Evolutionary conservation across 2,888 invertebrate species (phyloP), one percentile per base, ranked within the genome.

Genomic region (Lomographa bimaculata): DNA sequence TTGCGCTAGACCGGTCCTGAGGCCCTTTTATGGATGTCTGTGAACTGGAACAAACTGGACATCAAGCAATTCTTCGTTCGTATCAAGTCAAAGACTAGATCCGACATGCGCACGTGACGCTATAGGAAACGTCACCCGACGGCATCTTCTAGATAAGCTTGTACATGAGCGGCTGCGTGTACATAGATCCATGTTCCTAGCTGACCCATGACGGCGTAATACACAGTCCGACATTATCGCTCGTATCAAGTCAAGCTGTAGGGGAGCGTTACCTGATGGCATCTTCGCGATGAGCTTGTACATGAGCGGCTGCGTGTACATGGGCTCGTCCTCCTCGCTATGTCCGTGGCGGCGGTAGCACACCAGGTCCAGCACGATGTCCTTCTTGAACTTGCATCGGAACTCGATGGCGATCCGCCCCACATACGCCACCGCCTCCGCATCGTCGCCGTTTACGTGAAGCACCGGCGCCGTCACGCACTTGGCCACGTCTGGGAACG

Each of bases 151-250:
- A n/a, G n/a, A n/a, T n/a, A n/a, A n/a, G n/a, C 74, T 95, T 95
- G 90, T 98, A 98, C 97, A 98, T 97, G 50, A 96, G 90, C 0
- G 98, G 97, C 78, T 98, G 97, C 1, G 98, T 98, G 78, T 96
- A 95, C 94, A 95, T 96, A 0, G 98, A 98, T 79, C 98, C 97
- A 80, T 98, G 98, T 71, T 95, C 93, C 85, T 98, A 98, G 72
- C 97, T 97, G 90, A 97, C 0, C 98, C 98, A 72, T 94, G 93
- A 65, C 97, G 95, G 54, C 96, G 94, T n/a, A n/a, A n/a, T n/a
- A n/a, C n/a, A n/a, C n/a, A n/a, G n/a, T n/a, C n/a, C n/a, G n/a
- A n/a, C n/a, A n/a, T n/a, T n/a, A n/a, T n/a, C n/a, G n/a, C n/a
- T n/a, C n/a, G n/a, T n/a, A n/a, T n/a, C n/a, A n/a, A n/a, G n/a